Conservation (phyloP, 2,113 vertebrate genomes). For the Paratilapia polleni region DNA sequence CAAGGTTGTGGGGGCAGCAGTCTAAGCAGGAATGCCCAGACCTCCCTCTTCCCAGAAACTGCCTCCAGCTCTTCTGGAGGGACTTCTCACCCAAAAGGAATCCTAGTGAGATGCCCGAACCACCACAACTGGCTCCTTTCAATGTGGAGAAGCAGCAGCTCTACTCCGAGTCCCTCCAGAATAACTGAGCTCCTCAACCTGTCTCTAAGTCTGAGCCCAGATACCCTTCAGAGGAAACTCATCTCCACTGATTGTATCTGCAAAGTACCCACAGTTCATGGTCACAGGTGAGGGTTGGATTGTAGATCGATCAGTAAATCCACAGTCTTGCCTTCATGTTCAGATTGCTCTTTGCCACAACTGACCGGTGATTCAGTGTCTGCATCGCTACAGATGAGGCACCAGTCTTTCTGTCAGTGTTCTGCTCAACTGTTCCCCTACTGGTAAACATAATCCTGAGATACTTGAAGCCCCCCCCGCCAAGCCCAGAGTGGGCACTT, state of each 20-base stretch:
- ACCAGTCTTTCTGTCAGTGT: neutral
- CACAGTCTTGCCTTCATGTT: neutral
- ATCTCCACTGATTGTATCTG: neutral
- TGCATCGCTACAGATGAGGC: neutral
- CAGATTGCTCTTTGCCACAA: neutral
- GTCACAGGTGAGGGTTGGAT: neutral
- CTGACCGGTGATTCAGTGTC: neutral
- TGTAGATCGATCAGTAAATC: neutral
- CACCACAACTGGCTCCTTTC: neutral
- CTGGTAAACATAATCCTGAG: neutral
- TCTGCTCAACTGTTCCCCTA: neutral
- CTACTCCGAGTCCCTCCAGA: too few species aligned
- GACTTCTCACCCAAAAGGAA: neutral
- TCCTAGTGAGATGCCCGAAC: neutral
- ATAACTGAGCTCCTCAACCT: neutral
- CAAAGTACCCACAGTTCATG: neutral
- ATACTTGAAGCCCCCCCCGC: neutral
- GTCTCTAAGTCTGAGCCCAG: neutral
- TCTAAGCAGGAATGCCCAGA: neutral
- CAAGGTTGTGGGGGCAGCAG: neutral
- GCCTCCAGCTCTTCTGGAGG: too few species aligned
- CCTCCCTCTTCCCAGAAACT: neutral
- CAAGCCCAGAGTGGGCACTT: neutral
- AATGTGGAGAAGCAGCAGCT: too few species aligned
- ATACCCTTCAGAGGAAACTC: neutral